Base-by-base conservation (phyloP, 2,888 invertebrate species). In the Conistra vaccinii region DNA sequence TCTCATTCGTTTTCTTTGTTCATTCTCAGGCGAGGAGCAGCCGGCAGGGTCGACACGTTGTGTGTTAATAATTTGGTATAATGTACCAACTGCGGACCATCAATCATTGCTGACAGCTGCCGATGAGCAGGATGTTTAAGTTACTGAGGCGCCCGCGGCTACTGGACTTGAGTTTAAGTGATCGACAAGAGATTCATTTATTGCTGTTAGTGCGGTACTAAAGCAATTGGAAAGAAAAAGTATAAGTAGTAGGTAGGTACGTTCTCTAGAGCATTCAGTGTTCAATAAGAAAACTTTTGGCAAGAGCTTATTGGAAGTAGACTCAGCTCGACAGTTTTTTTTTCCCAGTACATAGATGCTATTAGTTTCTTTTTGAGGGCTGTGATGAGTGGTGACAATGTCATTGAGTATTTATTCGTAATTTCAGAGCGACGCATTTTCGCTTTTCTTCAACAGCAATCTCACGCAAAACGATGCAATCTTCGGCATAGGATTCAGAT, bases 101-200 rank as follows among this genome's bases (percentile, higher is more conserved):
- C 81, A 79, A 86, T 86, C 86, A 88, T 71, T 3, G 3, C 76
- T 20, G 87, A 80, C 85, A 76, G 77, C 76, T 71, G 76, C 70
- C 76, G 69, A 76, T 75, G 80, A 69, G 76, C 73, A 86, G 86
- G 87, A 86, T 84, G 84, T 86, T 84, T 81, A 74, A 86, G 77
- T 86, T 81, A 86, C 70, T 76, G 81, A 76, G 32, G 32, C 70
- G 62, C 76, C 73, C 72, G 51, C 39, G 32, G 81, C 87, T 81
- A 84, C 88, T 63, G 86, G 69, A 53, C 35, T 71, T 70, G 69
- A 42, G 7, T 67, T 57, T 48, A 70, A 79, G 39, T 65, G 81
- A 48, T 76, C 48, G 20, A 81, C 69, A 76, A 76, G 71, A 66
- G 61, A 69, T 58, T 48, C 61, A 51, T 66, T 80, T 51, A 79